These are phyloP conservation scores for Sebastes taczanowskii DNA, from an alignment of 2,797 vertebrate species.

Conservation along the genomic window DNA sequence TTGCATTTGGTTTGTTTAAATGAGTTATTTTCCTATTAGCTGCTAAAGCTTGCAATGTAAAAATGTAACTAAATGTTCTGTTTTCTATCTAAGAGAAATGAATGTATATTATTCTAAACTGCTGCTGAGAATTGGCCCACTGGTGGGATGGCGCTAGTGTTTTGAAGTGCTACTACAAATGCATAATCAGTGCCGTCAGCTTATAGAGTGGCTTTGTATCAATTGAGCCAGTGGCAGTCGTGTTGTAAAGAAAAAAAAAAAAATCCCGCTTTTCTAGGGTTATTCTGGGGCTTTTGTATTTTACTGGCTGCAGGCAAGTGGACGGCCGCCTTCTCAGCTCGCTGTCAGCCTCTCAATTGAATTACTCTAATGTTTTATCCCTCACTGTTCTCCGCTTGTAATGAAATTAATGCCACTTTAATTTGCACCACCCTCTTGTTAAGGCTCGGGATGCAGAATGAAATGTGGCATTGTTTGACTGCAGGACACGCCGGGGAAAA, in stretches of 20 bases:
- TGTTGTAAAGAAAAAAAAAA: slow-evolving; percentile 14
- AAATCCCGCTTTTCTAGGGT: slow-evolving; percentile 21
- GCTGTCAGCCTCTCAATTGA: slow-evolving; percentile 61
- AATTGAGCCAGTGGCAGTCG: slow-evolving; percentile 48
- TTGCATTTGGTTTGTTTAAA: neutral
- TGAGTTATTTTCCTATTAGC: slow-evolving; percentile 12
- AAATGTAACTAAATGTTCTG: neutral
- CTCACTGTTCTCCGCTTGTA: slow-evolving; percentile 48
- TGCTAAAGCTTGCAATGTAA: slow-evolving; percentile 11
- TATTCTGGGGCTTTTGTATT: slow-evolving; percentile 46
- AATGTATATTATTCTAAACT: slow-evolving; percentile 30
- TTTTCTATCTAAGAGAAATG: slow-evolving; percentile 1
- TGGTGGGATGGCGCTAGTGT: slow-evolving; percentile 26
- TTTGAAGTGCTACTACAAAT: slow-evolving; percentile 63
- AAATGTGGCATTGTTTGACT: slow-evolving; percentile 69
- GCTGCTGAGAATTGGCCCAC: slow-evolving; percentile 18
- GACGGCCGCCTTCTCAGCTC: slow-evolving; percentile 43
- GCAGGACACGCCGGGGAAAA: slow-evolving; percentile 39
- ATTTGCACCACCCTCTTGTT: slow-evolving; percentile 70
- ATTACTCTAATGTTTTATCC: slow-evolving; percentile 64
- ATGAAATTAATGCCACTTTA: slow-evolving; percentile 76
- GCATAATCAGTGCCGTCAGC: slow-evolving; percentile 44
- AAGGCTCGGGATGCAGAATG: slow-evolving; percentile 54
- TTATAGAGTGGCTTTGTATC: slow-evolving; percentile 51
- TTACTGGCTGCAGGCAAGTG: slow-evolving; percentile 59